Evolutionary conservation across 2,888 invertebrate genomes (phyloP), one percentile per base, ranked within the genome.

Genomic region (Dilophus febrilis): DNA sequence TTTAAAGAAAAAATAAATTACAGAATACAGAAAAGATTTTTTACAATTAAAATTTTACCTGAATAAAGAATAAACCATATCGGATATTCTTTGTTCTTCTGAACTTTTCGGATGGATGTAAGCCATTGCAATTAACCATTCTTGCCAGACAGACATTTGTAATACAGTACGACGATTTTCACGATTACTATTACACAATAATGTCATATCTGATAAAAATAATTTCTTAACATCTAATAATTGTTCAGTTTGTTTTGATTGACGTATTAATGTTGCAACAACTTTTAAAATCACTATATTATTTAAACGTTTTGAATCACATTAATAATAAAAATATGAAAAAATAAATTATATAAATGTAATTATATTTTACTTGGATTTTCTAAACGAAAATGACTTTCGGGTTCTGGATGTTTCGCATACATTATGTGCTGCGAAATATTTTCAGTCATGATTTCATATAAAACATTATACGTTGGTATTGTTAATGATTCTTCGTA

Each of bases 71-170:
- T 95, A 97, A 30, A 98, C 97, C 87, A 95, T 90, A 57, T 95
- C 95, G 0, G 92, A 91, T 40, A 95, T 84, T 64, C 92, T 88
- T 58, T 92, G 90, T 55, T 97, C 92, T 55, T 94, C 92, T 1
- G 82, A 77, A 51, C 81, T 90, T 61, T 87, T 85, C 0, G 97
- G 97, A 62, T 94, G 95, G 47, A 98, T 92, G 61, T 95, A 95
- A 19, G 95, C 91, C 81, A 92, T 82, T 5, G 95, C 94, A 51
- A 98, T 97, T 11, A 99, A 70, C 98, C 98, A 99, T 56, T 94
- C 97, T 64, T 90, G 90, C 98, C 98, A 99, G 1, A 99, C 98
- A 0, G 97, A 97, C 98, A 99, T 98, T 66, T 98, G 98, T 32
- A 98, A 69, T 12, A 99, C 92, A 0, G 94, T 97, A 51, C 95